Conservation (phyloP, 2,888 invertebrate species). For the Epistrophe eligans region DNA sequence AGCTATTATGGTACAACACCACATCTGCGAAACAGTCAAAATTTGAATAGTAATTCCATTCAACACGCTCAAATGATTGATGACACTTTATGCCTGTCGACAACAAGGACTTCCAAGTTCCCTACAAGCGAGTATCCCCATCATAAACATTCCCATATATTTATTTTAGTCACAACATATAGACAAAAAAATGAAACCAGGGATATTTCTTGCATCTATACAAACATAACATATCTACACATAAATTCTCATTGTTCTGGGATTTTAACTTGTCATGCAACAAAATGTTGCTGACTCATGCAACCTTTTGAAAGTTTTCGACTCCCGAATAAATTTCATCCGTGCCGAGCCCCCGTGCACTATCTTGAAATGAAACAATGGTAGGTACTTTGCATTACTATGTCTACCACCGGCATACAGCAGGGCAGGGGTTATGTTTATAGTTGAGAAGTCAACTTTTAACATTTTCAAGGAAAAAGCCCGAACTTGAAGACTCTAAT, state of each 20-base stretch:
- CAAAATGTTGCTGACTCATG: constrained; percentile 74
- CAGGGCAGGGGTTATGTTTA: background rate
- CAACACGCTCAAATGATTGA: constrained; percentile 70
- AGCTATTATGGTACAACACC: constrained; percentile 2
- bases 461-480: constrained; percentile 11
- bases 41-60: constrained; percentile 69
- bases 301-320: constrained; percentile 60
- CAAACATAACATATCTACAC: background rate
- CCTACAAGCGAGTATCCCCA: constrained; percentile 37
- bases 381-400: constrained; percentile 43
- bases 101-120: constrained; percentile 47
- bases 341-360: constrained; percentile 35
- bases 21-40: constrained; percentile 26
- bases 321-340: constrained; percentile 46
- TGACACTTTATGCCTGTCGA: constrained; percentile 44
- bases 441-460: constrained; percentile 33
- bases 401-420: background rate
- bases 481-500: constrained; percentile 61
- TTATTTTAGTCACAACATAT: constrained; percentile 29
- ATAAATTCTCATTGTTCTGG: constrained; percentile 61
- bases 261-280: constrained; percentile 69
- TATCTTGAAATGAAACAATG: constrained; percentile 7
- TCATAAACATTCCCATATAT: constrained; percentile 19
- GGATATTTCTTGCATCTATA: constrained; percentile 12
- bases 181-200: constrained; percentile 22